Evolutionary conservation across 1,140 invertebrate genomes (phyloP), one percentile per base, ranked within the genome.

Genomic region (Cydia fagiglandana): DNA sequence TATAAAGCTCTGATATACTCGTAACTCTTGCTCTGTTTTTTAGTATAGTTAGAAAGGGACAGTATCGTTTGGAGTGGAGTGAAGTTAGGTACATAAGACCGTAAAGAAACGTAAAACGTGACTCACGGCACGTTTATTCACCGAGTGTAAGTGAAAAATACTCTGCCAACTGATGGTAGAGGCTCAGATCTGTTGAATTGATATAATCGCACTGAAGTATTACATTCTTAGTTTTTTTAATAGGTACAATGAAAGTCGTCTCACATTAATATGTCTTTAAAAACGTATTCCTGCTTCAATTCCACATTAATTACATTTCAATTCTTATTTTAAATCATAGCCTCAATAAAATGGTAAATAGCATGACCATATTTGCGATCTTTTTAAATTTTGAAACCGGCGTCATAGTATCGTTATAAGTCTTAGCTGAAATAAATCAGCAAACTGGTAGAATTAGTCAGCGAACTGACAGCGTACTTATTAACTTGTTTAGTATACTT

Each of bases 231-330:
- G 34, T 41, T 41, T 56, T 56, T 17, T 56, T 17, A 17, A 17
- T n/a, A 53, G 4, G 13, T 50, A 34, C 24, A 38, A 24, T 64
- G 24, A 66, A 38, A 34, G 30, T 68, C 64, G 64, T 20, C 24
- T 64, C 15, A 56, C 53, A 56, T 56, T 0, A 17, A n/a, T 47
- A 13, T 12, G 15, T 47, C 4, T 47, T 47, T 53, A 53, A 53
- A 53, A 53, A 53, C 15, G n/a, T 61, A 61, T 61, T 61, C 56
- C 56, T 24, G 56, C 20, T 61, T 61, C 56, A 61, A 61, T 24
- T 61, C 56, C 56, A 61, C 56, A 61, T 61, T n/a, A 53, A 17
- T 53, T 53, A 53, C 50, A 53, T 7, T n/a, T 53, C 50, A 53
- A 12, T 61, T 61, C 56, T 61, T 61, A 61, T 47, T 47, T 24